Percentiles rank a stretch among this genome's conserved stretches.
Conservation (phyloP, 1,140 invertebrate species). For the Aporrectodea caliginosa region DNA sequence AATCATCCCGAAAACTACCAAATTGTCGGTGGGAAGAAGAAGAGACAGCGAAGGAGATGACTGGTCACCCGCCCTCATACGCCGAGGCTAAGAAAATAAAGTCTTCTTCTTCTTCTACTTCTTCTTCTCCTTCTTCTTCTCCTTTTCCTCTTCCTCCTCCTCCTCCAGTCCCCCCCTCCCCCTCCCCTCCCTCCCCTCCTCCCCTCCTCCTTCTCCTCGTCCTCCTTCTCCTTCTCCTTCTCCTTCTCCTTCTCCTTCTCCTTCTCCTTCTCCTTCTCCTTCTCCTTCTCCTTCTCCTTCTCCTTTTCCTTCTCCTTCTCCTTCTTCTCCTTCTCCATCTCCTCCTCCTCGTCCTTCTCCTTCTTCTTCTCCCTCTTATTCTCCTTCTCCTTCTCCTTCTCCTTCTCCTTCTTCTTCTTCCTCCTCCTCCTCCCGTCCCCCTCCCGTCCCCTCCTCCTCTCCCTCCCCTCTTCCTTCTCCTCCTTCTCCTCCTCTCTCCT, state of each 20-base stretch:
- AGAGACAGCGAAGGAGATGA: no score
- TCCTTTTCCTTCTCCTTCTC: background rate
- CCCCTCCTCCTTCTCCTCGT: slow-evolving; percentile 8
- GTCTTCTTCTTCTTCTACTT: no score
- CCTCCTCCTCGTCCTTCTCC: background rate
- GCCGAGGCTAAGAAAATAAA: no score
- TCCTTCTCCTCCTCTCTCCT: slow-evolving; percentile 10
- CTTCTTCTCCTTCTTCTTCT: slow-evolving; percentile 10
- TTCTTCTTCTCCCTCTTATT: background rate
- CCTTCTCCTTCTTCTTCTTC: background rate
- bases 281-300: slow-evolving; percentile 2
- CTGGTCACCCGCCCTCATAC: no score
- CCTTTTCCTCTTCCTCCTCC: slow-evolving; percentile 1
- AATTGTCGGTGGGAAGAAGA: no score
- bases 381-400: slow-evolving; percentile 7
- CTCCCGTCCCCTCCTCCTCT: slow-evolving; percentile 5
- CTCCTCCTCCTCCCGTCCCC: slow-evolving; percentile 4
- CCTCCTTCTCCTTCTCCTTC: background rate
- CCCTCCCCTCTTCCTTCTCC: no score
- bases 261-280: slow-evolving; percentile 7
- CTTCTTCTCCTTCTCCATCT: background rate
- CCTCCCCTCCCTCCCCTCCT: background rate
- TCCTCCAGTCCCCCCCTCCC: no score
- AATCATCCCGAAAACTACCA: no score
- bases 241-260: slow-evolving; percentile 4